These are phyloP conservation scores for Herpailurus yagouaroundi DNA, from an alignment of 2,113 vertebrate genomes.

Conservation along the genomic window DNA sequence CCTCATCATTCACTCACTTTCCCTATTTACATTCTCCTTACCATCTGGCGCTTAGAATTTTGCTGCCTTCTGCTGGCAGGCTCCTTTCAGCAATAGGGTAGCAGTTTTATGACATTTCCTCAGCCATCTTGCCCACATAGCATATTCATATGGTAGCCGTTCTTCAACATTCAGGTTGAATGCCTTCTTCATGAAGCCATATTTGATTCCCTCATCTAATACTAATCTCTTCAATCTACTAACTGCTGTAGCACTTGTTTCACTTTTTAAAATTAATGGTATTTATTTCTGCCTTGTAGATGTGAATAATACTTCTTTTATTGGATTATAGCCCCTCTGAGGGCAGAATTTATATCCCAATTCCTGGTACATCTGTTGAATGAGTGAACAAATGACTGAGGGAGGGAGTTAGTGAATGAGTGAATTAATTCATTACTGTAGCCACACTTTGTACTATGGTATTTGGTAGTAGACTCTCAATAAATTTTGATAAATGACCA, in stretches of 20 bases:
- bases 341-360: background rate
- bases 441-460: background rate
- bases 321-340: background rate
- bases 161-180: background rate
- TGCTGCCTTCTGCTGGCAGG: background rate
- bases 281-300: background rate
- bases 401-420: background rate
- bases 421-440: background rate
- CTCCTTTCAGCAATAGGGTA: background rate
- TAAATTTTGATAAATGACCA: background rate
- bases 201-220: background rate
- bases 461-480: background rate
- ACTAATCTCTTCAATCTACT: background rate
- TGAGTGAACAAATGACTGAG: background rate
- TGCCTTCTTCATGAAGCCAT: background rate
- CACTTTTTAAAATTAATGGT: background rate
- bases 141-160: background rate
- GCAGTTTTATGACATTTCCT: background rate
- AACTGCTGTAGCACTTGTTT: background rate
- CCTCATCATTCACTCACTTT: background rate
- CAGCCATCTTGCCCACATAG: background rate
- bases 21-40: rapidly evolving
- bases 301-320: background rate
- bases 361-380: background rate
- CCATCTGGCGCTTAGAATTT: background rate